Percentiles rank a stretch among this genome's conserved stretches.
Evolutionary conservation across 2,888 invertebrate species (phyloP).

Genomic region (Priocnemis perturbator): DNA sequence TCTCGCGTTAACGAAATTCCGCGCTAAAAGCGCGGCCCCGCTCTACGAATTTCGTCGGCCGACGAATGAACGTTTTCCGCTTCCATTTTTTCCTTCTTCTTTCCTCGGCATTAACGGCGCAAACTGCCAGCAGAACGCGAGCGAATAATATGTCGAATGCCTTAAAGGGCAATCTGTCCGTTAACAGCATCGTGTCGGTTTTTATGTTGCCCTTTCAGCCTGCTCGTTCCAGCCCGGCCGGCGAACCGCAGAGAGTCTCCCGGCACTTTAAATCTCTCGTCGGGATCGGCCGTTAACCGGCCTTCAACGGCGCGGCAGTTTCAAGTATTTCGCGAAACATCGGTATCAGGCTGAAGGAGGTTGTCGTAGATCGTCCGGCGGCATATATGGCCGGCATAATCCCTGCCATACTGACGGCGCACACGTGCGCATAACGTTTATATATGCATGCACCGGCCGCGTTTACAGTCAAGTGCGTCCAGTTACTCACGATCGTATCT

Average conservation of each 20-base stretch:
- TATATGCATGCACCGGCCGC: constrained; percentile 22
- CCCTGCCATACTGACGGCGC: constrained; percentile 2
- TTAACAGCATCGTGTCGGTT: no score
- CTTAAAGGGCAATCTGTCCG: no score
- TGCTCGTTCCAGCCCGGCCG: no score
- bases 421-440: neutral
- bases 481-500: constrained; percentile 53
- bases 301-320: no score
- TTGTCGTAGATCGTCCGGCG: constrained; percentile 1
- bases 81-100: no score
- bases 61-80: neutral
- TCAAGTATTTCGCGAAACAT: neutral
- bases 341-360: constrained; percentile 2
- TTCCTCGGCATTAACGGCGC: no score
- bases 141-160: no score
- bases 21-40: constrained; percentile 1
- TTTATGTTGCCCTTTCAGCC: no score
- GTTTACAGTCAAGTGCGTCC: constrained; percentile 45
- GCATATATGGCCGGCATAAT: constrained; percentile 31
- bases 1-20: constrained; percentile 2
- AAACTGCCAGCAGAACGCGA: no score
- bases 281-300: no score
- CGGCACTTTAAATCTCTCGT: no score
- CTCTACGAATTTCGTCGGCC: constrained; percentile 3
- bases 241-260: no score